Evolutionary conservation across 2,113 vertebrate species (phyloP).

Genomic region (Rhinoderma darwinii): DNA sequence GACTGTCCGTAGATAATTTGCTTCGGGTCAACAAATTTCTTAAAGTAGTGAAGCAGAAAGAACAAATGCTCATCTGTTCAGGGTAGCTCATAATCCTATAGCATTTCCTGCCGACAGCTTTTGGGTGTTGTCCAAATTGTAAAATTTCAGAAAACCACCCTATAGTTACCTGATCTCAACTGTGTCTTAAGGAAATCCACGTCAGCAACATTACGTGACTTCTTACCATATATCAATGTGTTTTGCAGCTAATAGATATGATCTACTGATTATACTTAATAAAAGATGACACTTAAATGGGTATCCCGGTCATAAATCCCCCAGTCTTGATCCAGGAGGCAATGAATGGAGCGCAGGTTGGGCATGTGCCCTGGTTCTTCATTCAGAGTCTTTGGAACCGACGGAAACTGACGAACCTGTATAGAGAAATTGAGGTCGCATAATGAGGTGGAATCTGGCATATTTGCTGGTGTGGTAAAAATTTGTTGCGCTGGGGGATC

Average conservation of each 20-base stretch:
- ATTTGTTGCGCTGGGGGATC: too few species aligned
- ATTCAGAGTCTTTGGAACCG: too few species aligned
- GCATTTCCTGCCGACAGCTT: slow-evolving; percentile 35
- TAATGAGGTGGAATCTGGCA: too few species aligned
- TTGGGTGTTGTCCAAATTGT: slow-evolving; percentile 36
- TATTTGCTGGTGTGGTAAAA: too few species aligned
- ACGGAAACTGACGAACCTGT: too few species aligned
- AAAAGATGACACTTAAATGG: background rate
- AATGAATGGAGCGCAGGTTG: too few species aligned
- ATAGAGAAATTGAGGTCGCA: too few species aligned
- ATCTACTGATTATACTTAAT: background rate
- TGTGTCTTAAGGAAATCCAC: background rate
- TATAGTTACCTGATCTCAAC: slow-evolving; percentile 36
- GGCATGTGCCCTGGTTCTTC: too few species aligned
- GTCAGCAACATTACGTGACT: background rate
- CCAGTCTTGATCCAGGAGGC: too few species aligned
- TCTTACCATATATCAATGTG: too few species aligned
- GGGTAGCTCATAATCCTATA: slow-evolving; percentile 38
- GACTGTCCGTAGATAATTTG: background rate
- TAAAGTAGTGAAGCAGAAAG: slow-evolving; percentile 9
- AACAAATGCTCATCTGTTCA: slow-evolving; percentile 29
- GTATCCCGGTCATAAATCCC: too few species aligned
- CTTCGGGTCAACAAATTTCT: background rate
- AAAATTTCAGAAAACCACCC: slow-evolving; percentile 32
- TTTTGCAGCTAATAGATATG: too few species aligned